Evolutionary conservation across 2,888 invertebrate genomes (phyloP), one percentile per base, ranked within the genome.

Genomic region (Drosophila anceps): DNA sequence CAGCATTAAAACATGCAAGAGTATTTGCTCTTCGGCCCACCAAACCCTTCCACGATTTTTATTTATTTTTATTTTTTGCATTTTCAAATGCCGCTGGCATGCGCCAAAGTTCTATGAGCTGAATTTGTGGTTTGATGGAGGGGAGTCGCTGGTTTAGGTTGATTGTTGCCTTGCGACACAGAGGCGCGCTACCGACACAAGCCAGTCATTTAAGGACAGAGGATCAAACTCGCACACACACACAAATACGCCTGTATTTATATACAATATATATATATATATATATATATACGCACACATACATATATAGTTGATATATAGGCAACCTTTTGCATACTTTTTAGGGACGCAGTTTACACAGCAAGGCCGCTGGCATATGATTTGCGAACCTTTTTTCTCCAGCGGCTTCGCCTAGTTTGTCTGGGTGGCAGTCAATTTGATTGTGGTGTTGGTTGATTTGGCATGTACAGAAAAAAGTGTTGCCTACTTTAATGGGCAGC

Each of bases 21-120:
- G 58, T 46, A 59, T 59, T 48, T 39, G n/a, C 15, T 10, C 15
- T 39, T 48, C 33, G 44, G 9, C 44, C 5, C 29, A 9, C 29
- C n/a, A 20, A 59, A 37, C 6, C 27, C 46, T 6, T 46, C 29
- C 15, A 10, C 13, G 12, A 18, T 31, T 43, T 31, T 59, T 43
- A 37, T 59, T 33, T 53, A 39, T 59, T 39, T 55, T 68, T 41
- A 27, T 68, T 69, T 61, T 68, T 69, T 61, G 53, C 59, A 55
- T 62, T 74, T 71, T 69, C 46, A 50, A 58, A 48, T 44, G 64
- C 68, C 72, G 41, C 59, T 39, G 76, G 70, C 83, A 67, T 78
- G 82, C 80, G 84, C 72, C 73, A 86, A 83, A 84, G 75, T 86
- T 86, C 72, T 84, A 70, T 70, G 70, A 64, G 76, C 59, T 61